Conservation (phyloP, 2,113 vertebrate species). For the Clarias magur region DNA sequence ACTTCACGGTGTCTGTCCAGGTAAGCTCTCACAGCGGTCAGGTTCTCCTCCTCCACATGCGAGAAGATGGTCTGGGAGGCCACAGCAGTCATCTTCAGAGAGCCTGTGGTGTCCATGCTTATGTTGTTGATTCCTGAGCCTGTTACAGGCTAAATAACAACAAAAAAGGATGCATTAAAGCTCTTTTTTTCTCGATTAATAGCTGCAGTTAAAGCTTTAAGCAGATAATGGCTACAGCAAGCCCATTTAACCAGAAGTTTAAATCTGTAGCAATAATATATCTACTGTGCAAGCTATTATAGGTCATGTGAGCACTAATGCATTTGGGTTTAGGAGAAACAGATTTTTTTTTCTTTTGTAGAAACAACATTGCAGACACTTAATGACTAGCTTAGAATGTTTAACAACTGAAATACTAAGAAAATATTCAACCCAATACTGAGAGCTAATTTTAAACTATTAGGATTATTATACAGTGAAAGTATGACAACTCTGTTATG, state of each 20-base stretch:
- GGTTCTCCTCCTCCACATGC: slow-evolving; percentile 92
- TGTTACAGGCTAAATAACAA: slow-evolving; percentile 46
- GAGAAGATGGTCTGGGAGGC: slow-evolving; percentile 87
- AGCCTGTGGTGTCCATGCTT: slow-evolving; percentile 73
- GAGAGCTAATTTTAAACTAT: neutral
- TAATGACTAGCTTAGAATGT: neutral
- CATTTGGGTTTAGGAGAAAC: neutral
- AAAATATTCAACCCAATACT: neutral
- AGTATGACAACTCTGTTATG: neutral
- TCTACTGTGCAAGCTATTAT: neutral
- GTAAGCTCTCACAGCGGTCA: slow-evolving; percentile 86
- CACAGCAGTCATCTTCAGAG: slow-evolving; percentile 83
- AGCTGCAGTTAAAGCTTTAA: neutral
- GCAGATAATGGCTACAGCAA: neutral
- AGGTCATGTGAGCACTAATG: neutral
- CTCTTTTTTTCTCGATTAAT: neutral
- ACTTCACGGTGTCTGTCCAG: slow-evolving; percentile 94
- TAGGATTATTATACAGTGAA: neutral
- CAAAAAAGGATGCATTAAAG: slow-evolving; percentile 33
- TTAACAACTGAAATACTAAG: neutral
- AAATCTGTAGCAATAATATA: neutral
- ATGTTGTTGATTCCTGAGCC: neutral
- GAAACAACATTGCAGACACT: neutral
- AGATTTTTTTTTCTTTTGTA: neutral
- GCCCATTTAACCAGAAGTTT: neutral